Evolutionary conservation across 2,797 vertebrate species (phyloP).

Genomic region (Antennarius maculatus): DNA sequence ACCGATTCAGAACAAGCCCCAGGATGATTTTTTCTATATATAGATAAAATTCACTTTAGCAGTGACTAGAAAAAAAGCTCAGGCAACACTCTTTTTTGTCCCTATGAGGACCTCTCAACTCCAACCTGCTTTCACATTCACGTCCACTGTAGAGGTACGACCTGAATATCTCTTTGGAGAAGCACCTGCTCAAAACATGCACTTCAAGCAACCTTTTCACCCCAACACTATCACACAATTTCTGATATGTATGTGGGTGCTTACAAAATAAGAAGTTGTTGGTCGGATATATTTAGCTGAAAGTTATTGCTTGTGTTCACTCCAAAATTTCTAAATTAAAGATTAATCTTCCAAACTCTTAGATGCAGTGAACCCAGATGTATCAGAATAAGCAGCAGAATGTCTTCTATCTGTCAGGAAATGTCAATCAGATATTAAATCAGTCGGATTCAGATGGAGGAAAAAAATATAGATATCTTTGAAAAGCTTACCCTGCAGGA

Average conservation of each 20-base stretch:
- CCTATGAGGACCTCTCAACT: conserved; percentile 20
- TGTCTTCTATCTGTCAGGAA: conserved; percentile 16
- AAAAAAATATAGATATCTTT: conserved; percentile 10
- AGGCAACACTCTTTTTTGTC: conserved; percentile 26
- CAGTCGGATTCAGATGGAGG: background rate
- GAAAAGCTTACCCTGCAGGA: conserved; percentile 7
- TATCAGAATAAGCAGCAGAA: background rate
- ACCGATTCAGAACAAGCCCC: conserved; percentile 33
- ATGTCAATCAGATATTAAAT: conserved; percentile 38
- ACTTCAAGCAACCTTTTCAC: conserved; percentile 2
- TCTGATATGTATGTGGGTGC: background rate
- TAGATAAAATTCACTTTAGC: conserved; percentile 22
- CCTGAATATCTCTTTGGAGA: conserved; percentile 28
- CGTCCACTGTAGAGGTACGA: conserved; percentile 13
- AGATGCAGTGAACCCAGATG: background rate
- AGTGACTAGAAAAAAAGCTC: conserved; percentile 25
- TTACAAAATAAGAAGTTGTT: background rate
- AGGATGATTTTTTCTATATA: conserved; percentile 27
- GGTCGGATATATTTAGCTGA: background rate
- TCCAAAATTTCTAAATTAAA: background rate
- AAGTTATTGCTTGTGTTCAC: background rate
- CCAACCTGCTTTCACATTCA: conserved; percentile 23
- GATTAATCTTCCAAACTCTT: conserved; percentile 7
- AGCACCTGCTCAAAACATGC: conserved; percentile 6
- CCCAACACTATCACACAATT: background rate